Evolutionary conservation across 2,113 vertebrate species (phyloP).

Genomic region (Orthonyx spaldingii): DNA sequence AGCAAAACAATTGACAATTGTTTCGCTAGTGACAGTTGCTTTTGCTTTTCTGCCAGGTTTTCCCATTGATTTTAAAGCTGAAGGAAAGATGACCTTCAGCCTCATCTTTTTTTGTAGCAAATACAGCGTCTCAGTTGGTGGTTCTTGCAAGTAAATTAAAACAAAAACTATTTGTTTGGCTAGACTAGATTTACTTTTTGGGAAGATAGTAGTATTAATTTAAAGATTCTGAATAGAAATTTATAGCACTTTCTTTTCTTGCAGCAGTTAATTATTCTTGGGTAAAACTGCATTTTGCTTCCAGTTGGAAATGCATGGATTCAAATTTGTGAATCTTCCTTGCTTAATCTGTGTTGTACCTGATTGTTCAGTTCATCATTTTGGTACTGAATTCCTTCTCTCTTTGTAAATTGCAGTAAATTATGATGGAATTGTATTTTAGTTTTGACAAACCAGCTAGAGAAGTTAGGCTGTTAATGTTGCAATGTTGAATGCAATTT

Average conservation of each 20-base stretch:
- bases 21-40: not conserved
- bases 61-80: not conserved
- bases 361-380: not conserved
- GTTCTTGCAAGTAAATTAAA: not conserved
- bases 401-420: not conserved
- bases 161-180: not conserved
- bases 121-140: not conserved
- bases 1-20: not conserved
- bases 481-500: not conserved
- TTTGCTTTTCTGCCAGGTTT: not conserved
- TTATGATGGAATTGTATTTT: not conserved
- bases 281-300: slow-evolving; percentile 1
- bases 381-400: not conserved
- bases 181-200: not conserved
- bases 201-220: not conserved
- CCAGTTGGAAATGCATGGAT: not conserved
- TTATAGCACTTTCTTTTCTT: not conserved
- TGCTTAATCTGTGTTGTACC: not conserved
- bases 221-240: not conserved
- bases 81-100: not conserved
- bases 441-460: not conserved
- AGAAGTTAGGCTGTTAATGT: not conserved
- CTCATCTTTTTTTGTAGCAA: not conserved
- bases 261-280: not conserved
- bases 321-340: not conserved